Conservation (phyloP, 2,888 invertebrate genomes). For the Drosophila melanosoma region DNA sequence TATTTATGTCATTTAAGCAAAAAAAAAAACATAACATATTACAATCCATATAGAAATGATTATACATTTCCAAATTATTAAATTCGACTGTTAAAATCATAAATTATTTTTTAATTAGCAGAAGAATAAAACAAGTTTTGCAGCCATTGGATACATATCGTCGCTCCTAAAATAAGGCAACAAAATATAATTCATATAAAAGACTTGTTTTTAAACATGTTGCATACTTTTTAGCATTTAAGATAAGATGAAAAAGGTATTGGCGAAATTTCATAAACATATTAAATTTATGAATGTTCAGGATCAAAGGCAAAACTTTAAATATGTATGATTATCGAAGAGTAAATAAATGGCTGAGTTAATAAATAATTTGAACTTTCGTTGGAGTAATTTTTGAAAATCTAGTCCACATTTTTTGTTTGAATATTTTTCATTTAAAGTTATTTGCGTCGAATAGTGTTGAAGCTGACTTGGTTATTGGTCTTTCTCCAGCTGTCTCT, state of each 20-base stretch:
- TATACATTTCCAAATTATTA: conserved; percentile 56
- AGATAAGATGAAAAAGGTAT: background rate
- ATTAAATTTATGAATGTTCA: background rate
- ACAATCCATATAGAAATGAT: conserved; percentile 18
- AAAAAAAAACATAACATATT: conserved; percentile 11
- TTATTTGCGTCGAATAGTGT: background rate
- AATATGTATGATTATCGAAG: background rate
- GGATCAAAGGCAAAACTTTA: background rate
- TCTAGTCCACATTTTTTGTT: background rate
- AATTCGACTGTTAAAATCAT: conserved; percentile 15
- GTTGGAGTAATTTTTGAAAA: background rate
- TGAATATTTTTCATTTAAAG: background rate
- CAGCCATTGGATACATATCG: background rate
- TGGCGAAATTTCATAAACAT: background rate
- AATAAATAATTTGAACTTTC: background rate
- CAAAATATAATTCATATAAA: background rate
- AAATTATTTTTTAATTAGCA: background rate
- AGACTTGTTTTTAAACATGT: background rate
- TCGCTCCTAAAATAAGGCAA: conserved; percentile 19
- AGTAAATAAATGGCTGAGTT: background rate
- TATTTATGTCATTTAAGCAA: conserved; percentile 62
- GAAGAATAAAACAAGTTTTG: conserved; percentile 1
- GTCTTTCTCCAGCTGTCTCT: conserved; percentile 22
- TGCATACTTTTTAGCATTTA: conserved; percentile 16
- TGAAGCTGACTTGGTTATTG: background rate